Evolutionary conservation across 2,113 vertebrate genomes (phyloP).

Genomic region (Hippolais icterina): DNA sequence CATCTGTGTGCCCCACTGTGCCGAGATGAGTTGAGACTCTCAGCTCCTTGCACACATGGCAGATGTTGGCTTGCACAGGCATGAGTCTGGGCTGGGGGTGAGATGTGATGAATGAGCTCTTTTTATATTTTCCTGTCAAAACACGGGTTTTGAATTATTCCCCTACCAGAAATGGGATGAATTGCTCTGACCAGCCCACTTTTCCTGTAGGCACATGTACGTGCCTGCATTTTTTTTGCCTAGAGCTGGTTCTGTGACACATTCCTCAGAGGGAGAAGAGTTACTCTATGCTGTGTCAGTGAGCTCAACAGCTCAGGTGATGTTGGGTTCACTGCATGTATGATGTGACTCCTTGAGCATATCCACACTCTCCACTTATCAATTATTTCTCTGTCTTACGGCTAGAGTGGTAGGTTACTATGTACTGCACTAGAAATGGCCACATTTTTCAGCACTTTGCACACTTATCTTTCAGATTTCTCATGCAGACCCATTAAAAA

Average conservation of each 20-base stretch:
- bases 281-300: neutral
- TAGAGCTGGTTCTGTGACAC: neutral
- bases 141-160: neutral
- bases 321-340: neutral
- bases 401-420: neutral
- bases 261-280: accelerated
- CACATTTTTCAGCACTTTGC: neutral
- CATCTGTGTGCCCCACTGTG: neutral
- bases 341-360: accelerated
- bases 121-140: neutral
- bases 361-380: neutral
- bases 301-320: accelerated
- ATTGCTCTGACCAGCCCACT: neutral
- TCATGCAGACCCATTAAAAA: neutral
- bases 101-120: neutral
- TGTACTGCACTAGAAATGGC: neutral
- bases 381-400: neutral
- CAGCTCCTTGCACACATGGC: neutral
- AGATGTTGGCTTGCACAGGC: neutral
- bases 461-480: neutral
- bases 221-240: neutral
- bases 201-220: neutral
- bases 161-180: neutral
- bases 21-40: neutral
- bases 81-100: neutral